A percentile compares a stretch with the other conserved stretches of the same genome.
Evolutionary conservation across 1,140 invertebrate species (phyloP).

Genomic region (Drusus annulatus): DNA sequence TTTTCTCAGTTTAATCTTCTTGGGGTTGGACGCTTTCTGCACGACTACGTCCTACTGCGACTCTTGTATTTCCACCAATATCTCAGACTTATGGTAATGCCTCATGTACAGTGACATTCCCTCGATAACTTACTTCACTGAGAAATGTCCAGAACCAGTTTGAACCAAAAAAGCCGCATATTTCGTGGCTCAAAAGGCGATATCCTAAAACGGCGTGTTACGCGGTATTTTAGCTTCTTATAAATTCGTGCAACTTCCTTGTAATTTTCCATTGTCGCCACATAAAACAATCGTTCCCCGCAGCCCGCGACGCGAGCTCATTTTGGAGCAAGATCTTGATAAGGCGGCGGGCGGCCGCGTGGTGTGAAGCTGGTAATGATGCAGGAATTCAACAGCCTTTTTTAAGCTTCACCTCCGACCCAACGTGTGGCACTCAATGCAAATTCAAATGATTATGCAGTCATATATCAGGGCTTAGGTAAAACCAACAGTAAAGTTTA

Average conservation of each 20-base stretch:
- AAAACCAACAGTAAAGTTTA: too few relatives aligned
- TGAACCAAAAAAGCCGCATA: neutral
- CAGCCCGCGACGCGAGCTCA: neutral
- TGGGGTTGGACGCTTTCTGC: too few relatives aligned
- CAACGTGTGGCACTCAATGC: neutral
- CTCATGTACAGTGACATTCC: slow-evolving; percentile 27
- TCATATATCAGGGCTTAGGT: too few relatives aligned
- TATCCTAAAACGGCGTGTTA: slow-evolving; percentile 3
- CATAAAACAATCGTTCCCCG: slow-evolving; percentile 15
- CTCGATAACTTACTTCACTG: neutral
- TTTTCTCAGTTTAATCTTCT: too few relatives aligned
- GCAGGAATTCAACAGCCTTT: slow-evolving; percentile 1
- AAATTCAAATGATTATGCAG: too few relatives aligned
- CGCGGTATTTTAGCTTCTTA: neutral
- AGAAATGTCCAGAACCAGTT: neutral
- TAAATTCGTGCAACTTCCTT: slow-evolving; percentile 20
- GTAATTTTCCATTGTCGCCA: slow-evolving; percentile 25
- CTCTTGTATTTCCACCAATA: neutral
- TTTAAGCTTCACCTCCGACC: neutral
- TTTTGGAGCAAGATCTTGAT: slow-evolving; percentile 16
- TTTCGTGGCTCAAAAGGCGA: slow-evolving; percentile 2
- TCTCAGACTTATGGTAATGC: slow-evolving; percentile 14
- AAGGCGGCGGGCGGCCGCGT: slow-evolving; percentile 2
- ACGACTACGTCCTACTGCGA: too few relatives aligned
- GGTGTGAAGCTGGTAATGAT: slow-evolving; percentile 18